Conservation (phyloP, 2,113 vertebrate species). For the Ammodytes marinus region DNA sequence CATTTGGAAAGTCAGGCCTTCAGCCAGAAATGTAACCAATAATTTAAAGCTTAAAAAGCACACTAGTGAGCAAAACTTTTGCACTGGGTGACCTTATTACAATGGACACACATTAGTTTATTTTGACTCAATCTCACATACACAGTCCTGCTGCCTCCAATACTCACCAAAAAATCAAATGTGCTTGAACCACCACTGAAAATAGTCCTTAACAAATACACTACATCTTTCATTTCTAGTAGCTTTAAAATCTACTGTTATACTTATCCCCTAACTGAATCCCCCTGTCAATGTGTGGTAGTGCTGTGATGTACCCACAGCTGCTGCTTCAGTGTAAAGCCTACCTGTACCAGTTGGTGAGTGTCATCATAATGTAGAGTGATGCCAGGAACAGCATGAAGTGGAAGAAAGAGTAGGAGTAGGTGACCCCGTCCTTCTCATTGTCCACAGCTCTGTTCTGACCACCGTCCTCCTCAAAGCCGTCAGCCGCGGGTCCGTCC, state of each 20-base stretch:
- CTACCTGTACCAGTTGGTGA: conserved; percentile 99
- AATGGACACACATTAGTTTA: not conserved
- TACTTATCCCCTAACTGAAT: too few species aligned
- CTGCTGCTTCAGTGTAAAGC: not conserved
- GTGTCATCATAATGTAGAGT: conserved; percentile 99
- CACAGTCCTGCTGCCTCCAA: not conserved
- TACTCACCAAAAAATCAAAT: not conserved
- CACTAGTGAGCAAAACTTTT: too few species aligned
- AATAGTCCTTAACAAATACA: not conserved
- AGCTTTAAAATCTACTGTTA: too few species aligned
- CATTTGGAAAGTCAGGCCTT: too few species aligned
- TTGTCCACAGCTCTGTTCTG: conserved; percentile 92
- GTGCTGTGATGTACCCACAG: not conserved
- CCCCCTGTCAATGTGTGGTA: not conserved
- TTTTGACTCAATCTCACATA: too few species aligned
- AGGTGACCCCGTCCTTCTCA: conserved; percentile 95
- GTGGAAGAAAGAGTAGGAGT: conserved; percentile 99
- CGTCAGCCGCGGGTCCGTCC: conserved; percentile 89
- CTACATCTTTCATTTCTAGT: too few species aligned
- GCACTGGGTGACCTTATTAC: not conserved
- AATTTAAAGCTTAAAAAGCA: too few species aligned
- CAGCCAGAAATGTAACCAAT: too few species aligned
- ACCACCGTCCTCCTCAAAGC: conserved; percentile 86
- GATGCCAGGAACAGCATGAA: conserved; percentile 99
- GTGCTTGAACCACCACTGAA: not conserved